A percentile compares a stretch with the other conserved stretches of the same genome.
Conservation (phyloP, 2,113 vertebrate genomes). For the Pseudolaguvia tuberculata region DNA sequence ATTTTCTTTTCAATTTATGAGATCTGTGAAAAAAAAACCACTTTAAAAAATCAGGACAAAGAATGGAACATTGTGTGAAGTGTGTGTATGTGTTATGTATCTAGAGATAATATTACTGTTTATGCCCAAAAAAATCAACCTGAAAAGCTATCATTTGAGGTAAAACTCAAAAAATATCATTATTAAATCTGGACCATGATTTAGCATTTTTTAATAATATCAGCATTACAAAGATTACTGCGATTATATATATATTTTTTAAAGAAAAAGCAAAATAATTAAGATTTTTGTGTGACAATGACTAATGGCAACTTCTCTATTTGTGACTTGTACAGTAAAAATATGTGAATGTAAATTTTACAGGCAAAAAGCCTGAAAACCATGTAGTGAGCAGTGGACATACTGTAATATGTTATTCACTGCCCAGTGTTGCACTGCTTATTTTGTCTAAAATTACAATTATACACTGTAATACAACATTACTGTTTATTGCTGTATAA, state of each 20-base stretch:
- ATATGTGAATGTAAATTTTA: constrained; percentile 1
- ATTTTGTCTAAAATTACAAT: neutral
- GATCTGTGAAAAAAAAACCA: constrained; percentile 35
- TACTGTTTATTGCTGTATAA: neutral
- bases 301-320: neutral
- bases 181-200: neutral
- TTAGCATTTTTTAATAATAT: constrained; percentile 4
- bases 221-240: neutral
- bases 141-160: constrained; percentile 29
- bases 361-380: constrained; percentile 9
- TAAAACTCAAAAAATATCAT: neutral
- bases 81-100: neutral
- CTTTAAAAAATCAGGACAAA: constrained; percentile 15
- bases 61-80: constrained; percentile 7
- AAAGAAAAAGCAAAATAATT: neutral
- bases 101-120: constrained; percentile 9
- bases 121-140: constrained; percentile 16
- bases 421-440: neutral
- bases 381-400: neutral
- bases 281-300: neutral
- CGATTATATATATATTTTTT: neutral
- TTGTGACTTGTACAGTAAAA: neutral
- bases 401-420: neutral
- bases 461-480: neutral
- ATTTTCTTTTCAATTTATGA: constrained; percentile 21